phyloP scores from a whole-genome alignment of 2,797 vertebrate genomes.

The Dryobates pubescens region DNA sequence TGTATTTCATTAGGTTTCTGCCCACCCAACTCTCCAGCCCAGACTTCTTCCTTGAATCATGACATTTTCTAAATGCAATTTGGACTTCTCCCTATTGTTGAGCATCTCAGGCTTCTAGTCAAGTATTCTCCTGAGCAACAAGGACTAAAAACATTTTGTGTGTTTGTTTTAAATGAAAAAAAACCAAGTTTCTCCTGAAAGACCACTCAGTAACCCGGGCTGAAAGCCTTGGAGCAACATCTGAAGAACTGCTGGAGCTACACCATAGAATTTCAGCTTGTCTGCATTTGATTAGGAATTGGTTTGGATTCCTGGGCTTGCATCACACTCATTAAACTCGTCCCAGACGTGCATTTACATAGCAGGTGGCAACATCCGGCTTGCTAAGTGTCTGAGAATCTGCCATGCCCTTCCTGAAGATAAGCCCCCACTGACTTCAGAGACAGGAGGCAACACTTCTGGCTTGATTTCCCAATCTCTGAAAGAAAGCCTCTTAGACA shows the following conservation, averaged over 20 bases:
- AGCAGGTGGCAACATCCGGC: neutral
- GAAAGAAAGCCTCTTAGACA: neutral
- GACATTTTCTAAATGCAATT: neutral
- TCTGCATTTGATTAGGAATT: neutral
- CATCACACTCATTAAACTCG: neutral
- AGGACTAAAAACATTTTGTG: neutral
- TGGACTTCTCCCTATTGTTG: neutral
- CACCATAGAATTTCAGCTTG: neutral
- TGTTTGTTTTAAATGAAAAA: neutral
- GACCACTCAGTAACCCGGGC: neutral
- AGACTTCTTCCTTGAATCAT: neutral
- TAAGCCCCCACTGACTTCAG: conserved; percentile 2
- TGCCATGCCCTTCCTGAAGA: neutral
- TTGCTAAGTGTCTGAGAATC: neutral
- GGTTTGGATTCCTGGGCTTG: neutral
- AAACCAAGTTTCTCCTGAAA: neutral
- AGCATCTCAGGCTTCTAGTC: neutral
- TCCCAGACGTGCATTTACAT: neutral
- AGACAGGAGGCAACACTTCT: neutral
- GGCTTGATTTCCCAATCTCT: neutral
- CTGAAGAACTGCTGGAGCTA: neutral
- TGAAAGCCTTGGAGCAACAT: neutral
- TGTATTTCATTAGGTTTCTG: no score
- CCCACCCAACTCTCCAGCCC: neutral
- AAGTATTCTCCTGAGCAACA: neutral